phyloP scores from a whole-genome alignment of 2,113 vertebrate genomes.

The Cnemophilus loriae region DNA sequence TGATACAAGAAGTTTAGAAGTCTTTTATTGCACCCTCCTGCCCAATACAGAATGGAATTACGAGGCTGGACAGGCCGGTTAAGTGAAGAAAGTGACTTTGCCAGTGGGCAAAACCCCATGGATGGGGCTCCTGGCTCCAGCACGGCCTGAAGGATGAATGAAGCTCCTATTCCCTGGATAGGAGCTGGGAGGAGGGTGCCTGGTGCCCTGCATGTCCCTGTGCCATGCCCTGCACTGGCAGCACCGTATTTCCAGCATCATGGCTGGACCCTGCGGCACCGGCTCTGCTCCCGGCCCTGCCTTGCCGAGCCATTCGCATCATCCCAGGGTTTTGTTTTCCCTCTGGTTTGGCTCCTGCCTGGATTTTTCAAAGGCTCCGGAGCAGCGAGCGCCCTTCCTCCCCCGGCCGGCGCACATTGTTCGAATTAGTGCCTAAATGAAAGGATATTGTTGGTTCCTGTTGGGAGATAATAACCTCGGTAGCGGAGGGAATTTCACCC shows the following conservation, averaged over 20 bases:
- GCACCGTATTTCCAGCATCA: neutral
- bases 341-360: neutral
- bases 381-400: constrained; percentile 4
- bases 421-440: constrained; percentile 69
- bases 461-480: constrained; percentile 63
- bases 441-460: constrained; percentile 77
- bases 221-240: neutral
- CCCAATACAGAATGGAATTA: neutral
- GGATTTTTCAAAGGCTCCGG: constrained; percentile 37
- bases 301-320: fast-evolving
- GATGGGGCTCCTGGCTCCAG: neutral
- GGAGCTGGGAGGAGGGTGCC: fast-evolving
- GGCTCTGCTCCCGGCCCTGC: fast-evolving
- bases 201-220: fast-evolving
- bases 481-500: constrained; percentile 66
- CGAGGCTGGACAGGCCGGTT: neutral
- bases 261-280: fast-evolving
- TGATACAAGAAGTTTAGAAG: neutral
- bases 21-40: neutral
- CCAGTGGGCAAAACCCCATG: neutral
- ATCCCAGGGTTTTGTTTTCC: neutral
- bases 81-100: neutral
- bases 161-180: fast-evolving
- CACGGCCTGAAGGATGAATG: neutral
- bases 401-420: constrained; percentile 56